Conservation (phyloP, 64 coral and sea anemone species). For the Stichodactyla mertensii region DNA sequence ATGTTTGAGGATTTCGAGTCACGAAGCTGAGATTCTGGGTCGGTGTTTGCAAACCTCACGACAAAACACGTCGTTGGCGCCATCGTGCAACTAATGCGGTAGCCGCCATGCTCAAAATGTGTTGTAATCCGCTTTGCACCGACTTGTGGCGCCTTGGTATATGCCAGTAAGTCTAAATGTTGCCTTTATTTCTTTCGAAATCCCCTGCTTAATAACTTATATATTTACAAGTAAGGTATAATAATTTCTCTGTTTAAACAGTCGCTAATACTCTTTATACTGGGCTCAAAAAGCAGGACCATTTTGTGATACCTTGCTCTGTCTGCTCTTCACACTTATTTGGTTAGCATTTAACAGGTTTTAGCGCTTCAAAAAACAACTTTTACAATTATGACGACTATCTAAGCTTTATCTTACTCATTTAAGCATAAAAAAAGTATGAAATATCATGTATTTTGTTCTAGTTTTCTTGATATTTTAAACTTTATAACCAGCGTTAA, state of each 20-base stretch:
- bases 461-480: not conserved
- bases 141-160: slow-evolving; percentile 19
- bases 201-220: not conserved
- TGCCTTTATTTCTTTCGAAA: not conserved
- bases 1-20: not conserved
- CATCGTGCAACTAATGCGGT: slow-evolving; percentile 43
- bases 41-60: slow-evolving; percentile 31
- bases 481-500: not conserved
- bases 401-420: not conserved
- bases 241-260: not conserved
- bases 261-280: not conserved
- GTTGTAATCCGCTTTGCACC: slow-evolving; percentile 66
- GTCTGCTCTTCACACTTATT: not conserved
- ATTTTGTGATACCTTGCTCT: too few species aligned
- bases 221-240: not conserved
- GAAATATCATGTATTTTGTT: not conserved
- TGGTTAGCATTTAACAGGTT: not conserved
- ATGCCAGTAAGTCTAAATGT: not conserved
- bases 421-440: not conserved
- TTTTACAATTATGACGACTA: not conserved
- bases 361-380: not conserved
- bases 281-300: too few species aligned
- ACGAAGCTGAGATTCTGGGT: not conserved
- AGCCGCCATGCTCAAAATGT: slow-evolving; percentile 81
- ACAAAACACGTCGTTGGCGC: slow-evolving; percentile 82